Conservation (phyloP, 2,113 vertebrate genomes). For the Tretioscincus oriximinensis region DNA sequence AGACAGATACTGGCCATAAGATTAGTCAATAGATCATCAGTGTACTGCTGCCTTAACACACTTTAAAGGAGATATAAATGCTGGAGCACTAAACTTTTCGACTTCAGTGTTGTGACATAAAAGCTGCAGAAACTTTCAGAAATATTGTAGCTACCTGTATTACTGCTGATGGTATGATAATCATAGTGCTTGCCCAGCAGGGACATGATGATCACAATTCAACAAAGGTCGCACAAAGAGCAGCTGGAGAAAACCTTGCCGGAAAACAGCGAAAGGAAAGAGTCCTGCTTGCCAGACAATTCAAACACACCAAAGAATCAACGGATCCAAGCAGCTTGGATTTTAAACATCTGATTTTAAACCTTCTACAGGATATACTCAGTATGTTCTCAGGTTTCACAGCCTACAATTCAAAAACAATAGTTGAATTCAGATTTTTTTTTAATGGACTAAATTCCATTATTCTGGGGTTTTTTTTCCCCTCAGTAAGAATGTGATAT, state of each 20-base stretch:
- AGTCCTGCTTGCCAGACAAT: constrained; percentile 35
- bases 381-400: no score
- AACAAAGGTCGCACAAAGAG: constrained; percentile 54
- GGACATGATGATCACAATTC: constrained; percentile 52
- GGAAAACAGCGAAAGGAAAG: constrained; percentile 52
- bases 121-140: constrained; percentile 48
- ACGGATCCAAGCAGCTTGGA: background rate
- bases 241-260: constrained; percentile 51
- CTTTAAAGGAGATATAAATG: constrained; percentile 65
- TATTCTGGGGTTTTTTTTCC: no score
- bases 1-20: constrained; percentile 63
- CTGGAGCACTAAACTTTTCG: constrained; percentile 45
- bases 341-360: no score
- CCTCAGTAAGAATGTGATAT: no score
- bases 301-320: background rate
- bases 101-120: constrained; percentile 54
- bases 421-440: background rate
- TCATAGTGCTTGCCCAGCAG: constrained; percentile 48
- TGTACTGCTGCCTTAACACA: constrained; percentile 59
- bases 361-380: no score
- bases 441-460: no score
- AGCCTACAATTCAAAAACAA: background rate
- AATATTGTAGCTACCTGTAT: constrained; percentile 56
- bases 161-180: constrained; percentile 59
- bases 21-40: constrained; percentile 63